These are phyloP conservation scores for Melanotaenia boesemani DNA, from an alignment of 2,797 vertebrate species.

Conservation along the genomic window DNA sequence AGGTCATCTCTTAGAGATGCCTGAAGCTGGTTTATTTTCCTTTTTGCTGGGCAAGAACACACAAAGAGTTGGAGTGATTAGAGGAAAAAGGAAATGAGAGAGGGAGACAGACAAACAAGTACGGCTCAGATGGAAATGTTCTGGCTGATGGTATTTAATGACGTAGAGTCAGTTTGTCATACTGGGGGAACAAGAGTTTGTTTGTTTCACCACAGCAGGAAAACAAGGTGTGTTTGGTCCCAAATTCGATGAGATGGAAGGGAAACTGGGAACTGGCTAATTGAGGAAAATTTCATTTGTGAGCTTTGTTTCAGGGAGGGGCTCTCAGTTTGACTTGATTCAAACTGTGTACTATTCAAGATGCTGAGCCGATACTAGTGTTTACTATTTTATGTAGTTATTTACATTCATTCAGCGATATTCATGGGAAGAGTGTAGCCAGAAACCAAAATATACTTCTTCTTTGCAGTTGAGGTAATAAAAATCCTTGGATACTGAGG, in stretches of 20 bases:
- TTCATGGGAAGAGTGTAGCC: not conserved
- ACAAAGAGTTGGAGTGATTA: slow-evolving; percentile 23
- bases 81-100: slow-evolving; percentile 18
- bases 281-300: slow-evolving; percentile 57
- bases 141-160: slow-evolving; percentile 8
- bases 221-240: slow-evolving; percentile 54
- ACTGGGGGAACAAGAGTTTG: slow-evolving; percentile 25
- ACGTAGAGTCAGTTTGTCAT: slow-evolving; percentile 27
- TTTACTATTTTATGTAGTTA: not conserved
- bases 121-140: slow-evolving; percentile 15
- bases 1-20: slow-evolving; percentile 50
- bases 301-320: slow-evolving; percentile 58
- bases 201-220: slow-evolving; percentile 28
- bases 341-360: slow-evolving; percentile 7
- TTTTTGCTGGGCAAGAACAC: slow-evolving; percentile 38
- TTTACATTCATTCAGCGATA: not conserved
- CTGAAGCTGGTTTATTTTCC: slow-evolving; percentile 23
- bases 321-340: slow-evolving; percentile 25
- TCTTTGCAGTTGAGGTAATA: not conserved
- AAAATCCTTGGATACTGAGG: not conserved
- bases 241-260: slow-evolving; percentile 47
- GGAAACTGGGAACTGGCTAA: slow-evolving; percentile 52
- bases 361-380: not conserved
- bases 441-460: not conserved
- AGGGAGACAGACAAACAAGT: not conserved